These are phyloP conservation scores for Peromyscus aztecus DNA, from an alignment of 2,797 vertebrate genomes.

Conservation along the genomic window DNA sequence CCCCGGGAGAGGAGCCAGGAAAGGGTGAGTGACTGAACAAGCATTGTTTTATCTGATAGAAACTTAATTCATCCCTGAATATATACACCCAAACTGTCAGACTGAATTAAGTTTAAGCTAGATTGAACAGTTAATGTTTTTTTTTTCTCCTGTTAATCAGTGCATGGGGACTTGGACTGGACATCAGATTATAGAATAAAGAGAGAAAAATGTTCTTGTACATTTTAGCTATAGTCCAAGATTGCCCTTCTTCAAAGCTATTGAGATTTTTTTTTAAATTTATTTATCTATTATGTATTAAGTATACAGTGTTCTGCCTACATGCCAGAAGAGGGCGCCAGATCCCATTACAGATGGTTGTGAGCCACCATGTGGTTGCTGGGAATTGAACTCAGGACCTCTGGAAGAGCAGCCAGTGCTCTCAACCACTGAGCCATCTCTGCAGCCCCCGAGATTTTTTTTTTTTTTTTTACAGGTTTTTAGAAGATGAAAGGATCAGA, in stretches of 20 bases:
- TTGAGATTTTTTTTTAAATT: neutral
- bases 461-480: neutral
- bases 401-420: no score
- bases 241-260: neutral
- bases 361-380: no score
- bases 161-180: neutral
- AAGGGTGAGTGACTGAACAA: neutral
- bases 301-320: no score
- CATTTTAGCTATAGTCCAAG: neutral
- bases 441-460: no score
- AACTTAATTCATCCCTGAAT: neutral
- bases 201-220: constrained; percentile 7
- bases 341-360: no score
- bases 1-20: neutral
- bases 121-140: neutral
- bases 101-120: constrained; percentile 6
- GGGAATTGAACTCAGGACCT: no score
- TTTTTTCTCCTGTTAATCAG: constrained; percentile 20
- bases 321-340: no score
- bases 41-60: constrained; percentile 28
- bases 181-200: constrained; percentile 38
- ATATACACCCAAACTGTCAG: constrained; percentile 3
- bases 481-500: neutral
- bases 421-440: no score
- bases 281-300: no score